Evolutionary conservation across 1,140 invertebrate species (phyloP).

Genomic region (Sweltsa coloradensis): DNA sequence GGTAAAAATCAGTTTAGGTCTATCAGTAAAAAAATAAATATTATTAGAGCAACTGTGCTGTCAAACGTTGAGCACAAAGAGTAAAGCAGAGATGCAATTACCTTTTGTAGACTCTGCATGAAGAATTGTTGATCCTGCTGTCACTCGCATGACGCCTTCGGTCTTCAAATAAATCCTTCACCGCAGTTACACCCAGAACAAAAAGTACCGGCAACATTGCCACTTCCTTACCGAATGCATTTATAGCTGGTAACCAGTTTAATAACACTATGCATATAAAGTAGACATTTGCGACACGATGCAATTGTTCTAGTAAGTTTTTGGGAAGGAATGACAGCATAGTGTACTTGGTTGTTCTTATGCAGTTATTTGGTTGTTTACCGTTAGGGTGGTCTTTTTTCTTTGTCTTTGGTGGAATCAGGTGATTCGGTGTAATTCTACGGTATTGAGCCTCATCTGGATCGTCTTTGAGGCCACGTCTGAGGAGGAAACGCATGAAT

Average conservation of each 20-base stretch:
- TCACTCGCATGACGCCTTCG: slow-evolving; percentile 78
- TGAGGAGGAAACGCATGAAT: slow-evolving; percentile 43
- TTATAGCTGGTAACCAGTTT: slow-evolving; percentile 88
- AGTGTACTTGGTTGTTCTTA: slow-evolving; percentile 94
- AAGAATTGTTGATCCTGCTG: slow-evolving; percentile 85
- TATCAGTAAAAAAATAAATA: neutral
- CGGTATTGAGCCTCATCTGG: slow-evolving; percentile 53
- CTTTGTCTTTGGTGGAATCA: slow-evolving; percentile 62
- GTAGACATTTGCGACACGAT: slow-evolving; percentile 94
- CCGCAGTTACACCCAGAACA: slow-evolving; percentile 89
- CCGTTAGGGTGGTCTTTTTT: slow-evolving; percentile 74
- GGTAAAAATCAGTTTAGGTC: neutral
- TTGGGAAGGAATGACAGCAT: slow-evolving; percentile 88
- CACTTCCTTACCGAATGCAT: slow-evolving; percentile 93
- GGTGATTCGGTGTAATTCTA: slow-evolving; percentile 69
- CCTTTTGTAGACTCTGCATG: slow-evolving; percentile 82
- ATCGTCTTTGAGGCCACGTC: slow-evolving; percentile 25
- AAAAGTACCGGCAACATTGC: slow-evolving; percentile 90
- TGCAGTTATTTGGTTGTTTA: slow-evolving; percentile 59
- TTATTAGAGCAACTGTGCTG: no score
- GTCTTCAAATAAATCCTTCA: slow-evolving; percentile 97
- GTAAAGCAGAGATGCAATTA: slow-evolving; percentile 26
- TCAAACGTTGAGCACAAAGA: no score
- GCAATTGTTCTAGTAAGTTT: slow-evolving; percentile 96
- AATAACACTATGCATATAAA: slow-evolving; percentile 94